Evolutionary conservation across 1,140 invertebrate species (phyloP).

Genomic region (Hycleus cichorii): DNA sequence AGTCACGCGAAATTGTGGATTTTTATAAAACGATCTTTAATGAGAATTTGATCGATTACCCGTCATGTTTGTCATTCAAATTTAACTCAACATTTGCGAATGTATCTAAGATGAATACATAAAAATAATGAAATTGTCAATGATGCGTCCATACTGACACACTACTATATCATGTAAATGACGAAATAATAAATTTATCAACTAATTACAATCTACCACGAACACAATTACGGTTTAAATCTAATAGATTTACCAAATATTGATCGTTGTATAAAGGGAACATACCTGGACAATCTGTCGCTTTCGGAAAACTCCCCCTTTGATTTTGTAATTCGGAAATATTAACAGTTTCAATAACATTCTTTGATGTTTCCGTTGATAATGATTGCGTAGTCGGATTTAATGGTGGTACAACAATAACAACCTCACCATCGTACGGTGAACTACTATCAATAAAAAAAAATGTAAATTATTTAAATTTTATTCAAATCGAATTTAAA

Average conservation of each 20-base stretch:
- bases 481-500: conserved; percentile 44
- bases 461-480: conserved; percentile 42
- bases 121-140: no score
- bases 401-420: conserved; percentile 51
- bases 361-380: background rate
- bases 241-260: background rate
- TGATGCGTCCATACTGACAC: no score
- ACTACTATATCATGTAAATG: no score
- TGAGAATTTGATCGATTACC: no score
- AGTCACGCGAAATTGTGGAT: no score
- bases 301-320: conserved; percentile 33
- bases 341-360: background rate
- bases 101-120: no score
- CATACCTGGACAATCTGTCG: conserved; percentile 48
- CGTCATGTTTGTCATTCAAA: no score
- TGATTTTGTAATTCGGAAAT: conserved; percentile 2
- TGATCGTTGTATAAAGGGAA: conserved; percentile 13
- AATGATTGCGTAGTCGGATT: conserved; percentile 41
- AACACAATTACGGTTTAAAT: background rate
- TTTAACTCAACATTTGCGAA: no score
- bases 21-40: no score
- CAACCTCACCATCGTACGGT: conserved; percentile 49
- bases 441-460: conserved; percentile 43
- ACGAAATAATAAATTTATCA: no score
- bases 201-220: background rate